Base-by-base conservation (phyloP, 2,797 vertebrate genomes). In the Lithobates sylvaticus region DNA sequence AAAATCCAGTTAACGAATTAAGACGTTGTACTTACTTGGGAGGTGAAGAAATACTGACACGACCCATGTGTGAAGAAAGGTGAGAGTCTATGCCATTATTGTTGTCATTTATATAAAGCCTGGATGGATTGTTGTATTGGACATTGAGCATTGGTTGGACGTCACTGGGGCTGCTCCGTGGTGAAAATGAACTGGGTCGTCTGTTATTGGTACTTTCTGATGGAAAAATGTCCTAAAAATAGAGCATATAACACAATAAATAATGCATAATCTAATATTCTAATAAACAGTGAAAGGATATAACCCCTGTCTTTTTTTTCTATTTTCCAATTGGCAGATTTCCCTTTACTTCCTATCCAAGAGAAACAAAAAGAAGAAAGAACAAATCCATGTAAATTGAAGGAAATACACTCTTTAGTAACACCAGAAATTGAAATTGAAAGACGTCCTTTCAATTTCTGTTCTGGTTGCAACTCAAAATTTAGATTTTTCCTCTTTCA, bases 11-110 rank as follows among this genome's bases (percentile, higher is more conserved):
- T 61, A 61, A 61, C 5, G n/a, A 61, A 42, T 65, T 10, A 64
- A 64, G 10, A 83, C 26, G n/a, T 75, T 47, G 16, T 21, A 36
- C 85, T 9, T 92, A 98, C 98, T 97, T 97, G 87, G 96, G 94
- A 36, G 95, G 90, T 87, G 96, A 90, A 72, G 94, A 88, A 84
- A 99, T 93, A 78, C 93, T 96, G 83, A 99, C 96, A 44, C 93
- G 89, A 1, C 95, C 93, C 95, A 99, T 95, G 91, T 98, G 97
- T 89, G 91, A 93, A 0, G 95, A 94, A 74, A 99, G 92, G 18
- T 88, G 89, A 10, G 92, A 39, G 76, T 98, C 96, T 0, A 91
- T 92, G 10, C 95, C 94, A 84, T 93, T 94, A 0, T 87, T 1
- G 0, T 95, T 82, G 92, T 93, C 96, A 84, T 93, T 94, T 0